Evolutionary conservation across 2,113 vertebrate genomes (phyloP), one percentile per base, ranked within the genome.

Genomic region (Romanogobio albipinnatus): DNA sequence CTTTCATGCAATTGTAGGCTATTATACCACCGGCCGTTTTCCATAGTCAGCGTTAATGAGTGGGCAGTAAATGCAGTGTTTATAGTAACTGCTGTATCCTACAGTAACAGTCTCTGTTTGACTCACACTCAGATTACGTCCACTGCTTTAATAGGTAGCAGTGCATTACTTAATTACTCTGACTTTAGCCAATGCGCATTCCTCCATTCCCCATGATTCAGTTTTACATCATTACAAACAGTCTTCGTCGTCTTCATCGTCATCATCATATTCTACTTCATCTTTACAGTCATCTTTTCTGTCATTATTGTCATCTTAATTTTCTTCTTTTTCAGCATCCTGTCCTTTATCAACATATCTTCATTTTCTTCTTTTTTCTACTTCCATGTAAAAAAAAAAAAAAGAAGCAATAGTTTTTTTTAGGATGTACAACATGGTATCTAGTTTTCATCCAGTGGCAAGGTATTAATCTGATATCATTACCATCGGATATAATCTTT

Each of bases 41-140:
- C 11, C 29, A 33, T 19, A 70, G 47, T 82, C 26, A 64, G 77
- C 62, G 76, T 36, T 81, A 22, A 19, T 33, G 61, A 81, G 61
- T 51, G 61, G 77, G 79, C 76, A 43, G 56, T 39, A 15, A 43
- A 78, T 43, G 58, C 68, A 26, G 61, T 78, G 79, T 85, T 85
- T 76, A 47, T 82, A 87, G 79, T 66, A 76, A 81, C 76, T 11
- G 39, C 61, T 51, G 61, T 68, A 49, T 70, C 26, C 62, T 29
- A 70, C 62, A 81, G 61, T 64, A 22, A 51, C 79, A 49, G 79
- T 51, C 24, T 36, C 39, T 81, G 14, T 81, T 33, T 68, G 61
- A 68, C n/a, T 49, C 43, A 19, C 13, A 24, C 73, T 47, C 70
- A 74, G n/a, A 74, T 26, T 71, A 36, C 68, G 45, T 24, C 73